Conservation (phyloP, 2,888 invertebrate species). For the Nephrotoma appendiculata region DNA sequence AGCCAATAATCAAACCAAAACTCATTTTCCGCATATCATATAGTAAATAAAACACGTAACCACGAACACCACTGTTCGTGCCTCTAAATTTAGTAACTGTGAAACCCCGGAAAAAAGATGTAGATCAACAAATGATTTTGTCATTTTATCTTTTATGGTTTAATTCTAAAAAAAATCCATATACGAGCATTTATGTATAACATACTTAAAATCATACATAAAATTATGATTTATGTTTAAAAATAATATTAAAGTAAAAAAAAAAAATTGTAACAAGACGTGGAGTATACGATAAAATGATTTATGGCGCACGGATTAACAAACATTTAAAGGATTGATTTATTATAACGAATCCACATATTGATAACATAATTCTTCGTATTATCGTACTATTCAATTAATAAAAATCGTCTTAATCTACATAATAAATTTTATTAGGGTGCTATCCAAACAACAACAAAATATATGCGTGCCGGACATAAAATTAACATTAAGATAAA, state of each 20-base stretch:
- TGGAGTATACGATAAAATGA: background rate
- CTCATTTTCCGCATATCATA: no score
- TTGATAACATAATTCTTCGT: background rate
- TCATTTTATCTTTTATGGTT: background rate
- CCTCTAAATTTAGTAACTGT: background rate
- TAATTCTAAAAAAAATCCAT: background rate
- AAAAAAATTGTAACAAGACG: background rate
- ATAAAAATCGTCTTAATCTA: background rate
- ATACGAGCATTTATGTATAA: background rate
- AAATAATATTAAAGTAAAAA: background rate
- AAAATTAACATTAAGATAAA: background rate
- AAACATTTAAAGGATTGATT: background rate
- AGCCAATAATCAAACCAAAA: no score
- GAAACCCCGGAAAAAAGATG: background rate
- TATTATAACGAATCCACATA: background rate
- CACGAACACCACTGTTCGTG: background rate
- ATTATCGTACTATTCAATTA: background rate
- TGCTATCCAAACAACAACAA: background rate
- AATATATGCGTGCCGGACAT: background rate
- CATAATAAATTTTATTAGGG: background rate
- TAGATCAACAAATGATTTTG: background rate
- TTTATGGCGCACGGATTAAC: background rate
- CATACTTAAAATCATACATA: background rate
- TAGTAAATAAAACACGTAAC: background rate
- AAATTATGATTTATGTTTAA: background rate